Base-by-base conservation (phyloP, 2,113 vertebrate genomes). In the Scytalopus superciliaris region DNA sequence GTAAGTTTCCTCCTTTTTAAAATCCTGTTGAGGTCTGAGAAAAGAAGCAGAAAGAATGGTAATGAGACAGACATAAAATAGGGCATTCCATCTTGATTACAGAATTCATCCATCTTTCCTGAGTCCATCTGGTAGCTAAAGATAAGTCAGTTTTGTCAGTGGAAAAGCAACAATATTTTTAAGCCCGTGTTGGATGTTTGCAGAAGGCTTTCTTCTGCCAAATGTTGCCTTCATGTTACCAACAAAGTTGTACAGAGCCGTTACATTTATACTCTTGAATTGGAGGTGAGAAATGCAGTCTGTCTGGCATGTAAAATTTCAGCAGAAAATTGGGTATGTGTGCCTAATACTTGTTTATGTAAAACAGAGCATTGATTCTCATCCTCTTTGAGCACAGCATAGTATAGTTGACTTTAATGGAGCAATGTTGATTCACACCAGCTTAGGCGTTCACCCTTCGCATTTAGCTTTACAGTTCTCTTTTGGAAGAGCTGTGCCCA, bases 91-190 rank as follows among this genome's bases (percentile, higher is more conserved):
- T 63, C 39, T 87, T 64, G 28, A 15, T 94, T 93, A 93, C 57
- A 84, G 79, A 92, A 94, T 70, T 59, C 63, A 89, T 91, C 55
- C 30, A 27, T 95, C 74, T 95, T 74, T 73, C 83, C 66, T 37
- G 75, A 93, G 24, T 70, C 69, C 70, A 30, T 68, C 44, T 86
- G 63, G 72, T 84, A 95, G 77, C 33, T 81, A 49, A 84, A 91
- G 83, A 89, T 77, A 63, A 89, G 84, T 90, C 77, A 39, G 52
- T 77, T 89, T 89, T 77, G 30, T 83, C 73, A 59, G 80, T 73
- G 89, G 84, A 87, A 95, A 95, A 88, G 85, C 60, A 89, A 47
- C 78, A 79, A 9, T 94, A 73, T 93, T 89, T 95, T 92, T 49
- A 55, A 79, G 49, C 59, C 53, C 62, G 64, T 0, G 0, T 6